Evolutionary conservation across 2,113 vertebrate genomes (phyloP), one percentile per base, ranked within the genome.

Genomic region (Hyaena hyaena): DNA sequence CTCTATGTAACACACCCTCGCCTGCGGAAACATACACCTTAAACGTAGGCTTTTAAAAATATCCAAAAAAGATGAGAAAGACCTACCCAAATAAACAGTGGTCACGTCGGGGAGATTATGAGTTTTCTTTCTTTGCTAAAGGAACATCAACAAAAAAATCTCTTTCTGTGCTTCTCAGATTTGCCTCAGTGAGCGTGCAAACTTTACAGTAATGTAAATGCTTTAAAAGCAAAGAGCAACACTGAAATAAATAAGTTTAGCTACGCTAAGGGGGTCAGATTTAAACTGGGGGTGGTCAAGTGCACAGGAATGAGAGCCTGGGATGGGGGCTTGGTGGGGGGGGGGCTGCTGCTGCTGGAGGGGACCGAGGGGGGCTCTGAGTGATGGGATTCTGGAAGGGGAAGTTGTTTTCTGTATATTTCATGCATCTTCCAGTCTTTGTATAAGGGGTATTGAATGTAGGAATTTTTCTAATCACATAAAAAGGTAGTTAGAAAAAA

Each of bases 331-430:
- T 4, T 35, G 14, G 39, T 7, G 21, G 35, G 26, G 23, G 26
- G 7, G 3, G 66, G n/a, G n/a, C 58, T 61, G 33, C 31, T 1
- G 0, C 26, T 11, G 21, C 15, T 23, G 4, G 4, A 0, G 15
- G 31, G 16, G 0, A 3, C 63, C 4, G 0, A 4, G 31, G 50
- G 7, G 9, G 1, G 43, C 45, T 43, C 65, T 24, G 50, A 10
- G 50, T 7, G 50, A 43, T 33, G 16, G 65, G 43, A 23, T 55
- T 81, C 17, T 63, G 55, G 21, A 16, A 39, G 6, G 31, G 4
- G 17, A 45, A 24, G 39, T 33, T 83, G 65, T 35, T 69, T 61
- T 76, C 35, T 0, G 0, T 14, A 9, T 35, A 35, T 35, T 61
- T 53, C 15, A 61, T 50, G 33, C n/a, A 4, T 53, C 61, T 69